A percentile compares a stretch with the other conserved stretches of the same genome.
These are phyloP conservation scores for Takifugu bimaculatus DNA, from an alignment of 2,113 vertebrate genomes.

Conservation along the genomic window DNA sequence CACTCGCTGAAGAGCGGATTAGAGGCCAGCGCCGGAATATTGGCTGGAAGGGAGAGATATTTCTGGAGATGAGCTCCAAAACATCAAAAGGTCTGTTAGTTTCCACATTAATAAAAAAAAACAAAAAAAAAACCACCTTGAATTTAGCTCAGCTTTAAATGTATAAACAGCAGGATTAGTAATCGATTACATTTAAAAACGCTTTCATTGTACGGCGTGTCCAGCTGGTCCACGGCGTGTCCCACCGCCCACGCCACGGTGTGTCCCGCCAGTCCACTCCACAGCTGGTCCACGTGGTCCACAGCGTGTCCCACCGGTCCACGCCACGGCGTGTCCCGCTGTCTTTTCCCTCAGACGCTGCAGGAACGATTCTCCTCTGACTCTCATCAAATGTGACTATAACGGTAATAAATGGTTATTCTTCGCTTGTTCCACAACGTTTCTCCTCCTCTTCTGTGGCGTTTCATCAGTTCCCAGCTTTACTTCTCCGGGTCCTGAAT, in stretches of 20 bases:
- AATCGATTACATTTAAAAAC: neutral
- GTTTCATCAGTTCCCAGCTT: neutral
- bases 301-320: slow-evolving; percentile 81
- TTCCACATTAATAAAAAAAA: too few relatives aligned
- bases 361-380: slow-evolving; percentile 72
- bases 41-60: slow-evolving; percentile 17
- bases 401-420: too few relatives aligned
- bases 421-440: too few relatives aligned
- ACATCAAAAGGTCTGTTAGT: neutral
- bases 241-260: too few relatives aligned
- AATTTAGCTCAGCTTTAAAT: neutral
- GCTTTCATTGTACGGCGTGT: slow-evolving; percentile 42
- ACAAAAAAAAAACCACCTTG: too few relatives aligned
- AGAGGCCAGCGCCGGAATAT: slow-evolving; percentile 28
- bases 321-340: slow-evolving; percentile 88
- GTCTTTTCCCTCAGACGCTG: slow-evolving; percentile 92
- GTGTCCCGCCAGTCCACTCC: slow-evolving; percentile 80
- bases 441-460: neutral
- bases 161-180: too few relatives aligned
- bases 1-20: slow-evolving; percentile 57
- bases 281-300: too few relatives aligned
- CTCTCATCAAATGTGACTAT: too few relatives aligned
- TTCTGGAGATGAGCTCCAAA: slow-evolving; percentile 26
- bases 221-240: too few relatives aligned
- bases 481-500: neutral